phyloP scores from a whole-genome alignment of 2,888 invertebrate genomes.

The Deladenus siricidicola region DNA sequence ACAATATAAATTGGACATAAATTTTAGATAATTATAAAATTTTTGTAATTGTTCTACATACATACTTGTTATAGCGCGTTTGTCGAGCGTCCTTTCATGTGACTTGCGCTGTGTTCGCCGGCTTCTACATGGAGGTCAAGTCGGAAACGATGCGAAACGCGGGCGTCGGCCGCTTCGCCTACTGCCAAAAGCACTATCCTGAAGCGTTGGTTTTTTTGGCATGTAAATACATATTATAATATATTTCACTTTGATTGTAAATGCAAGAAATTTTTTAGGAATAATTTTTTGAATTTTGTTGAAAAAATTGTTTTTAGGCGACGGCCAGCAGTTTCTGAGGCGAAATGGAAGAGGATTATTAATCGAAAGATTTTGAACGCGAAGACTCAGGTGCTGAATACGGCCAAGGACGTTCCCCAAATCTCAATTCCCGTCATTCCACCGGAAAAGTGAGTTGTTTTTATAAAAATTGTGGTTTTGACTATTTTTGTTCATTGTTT shows the following conservation, averaged over 20 bases:
- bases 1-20: no score
- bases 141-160: conserved; percentile 7
- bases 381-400: conserved; percentile 74
- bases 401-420: conserved; percentile 70
- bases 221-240: not conserved
- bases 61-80: not conserved
- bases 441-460: conserved; percentile 1
- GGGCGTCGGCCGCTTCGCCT: conserved; percentile 32
- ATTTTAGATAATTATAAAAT: not conserved
- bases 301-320: not conserved
- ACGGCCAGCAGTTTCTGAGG: not conserved
- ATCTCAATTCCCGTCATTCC: conserved; percentile 58
- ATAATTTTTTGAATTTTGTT: no score
- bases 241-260: not conserved
- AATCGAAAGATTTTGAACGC: conserved; percentile 74
- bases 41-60: no score
- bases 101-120: conserved; percentile 91
- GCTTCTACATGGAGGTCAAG: conserved; percentile 85
- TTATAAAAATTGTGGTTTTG: not conserved
- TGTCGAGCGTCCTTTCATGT: conserved; percentile 81
- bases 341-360: conserved; percentile 23
- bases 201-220: not conserved
- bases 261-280: not conserved
- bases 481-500: not conserved
- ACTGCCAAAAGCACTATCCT: conserved; percentile 32